Base-by-base conservation (phyloP, 2,113 vertebrate species). In the Sorex fumeus region DNA sequence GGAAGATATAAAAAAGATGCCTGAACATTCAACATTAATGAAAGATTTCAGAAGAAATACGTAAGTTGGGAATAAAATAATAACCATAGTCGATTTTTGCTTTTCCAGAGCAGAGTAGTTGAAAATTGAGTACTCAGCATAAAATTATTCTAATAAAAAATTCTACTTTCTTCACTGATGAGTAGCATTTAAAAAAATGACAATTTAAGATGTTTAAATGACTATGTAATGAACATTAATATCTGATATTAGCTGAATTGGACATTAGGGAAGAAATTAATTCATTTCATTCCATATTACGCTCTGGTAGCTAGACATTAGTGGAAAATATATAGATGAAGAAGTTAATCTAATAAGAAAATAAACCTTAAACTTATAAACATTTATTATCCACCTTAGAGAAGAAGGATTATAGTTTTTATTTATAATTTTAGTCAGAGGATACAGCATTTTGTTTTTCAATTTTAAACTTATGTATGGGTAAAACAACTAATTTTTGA, bases 1-100 rank as follows among this genome's bases (percentile, higher is more conserved):
- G 99, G 99, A 99, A 98, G 99, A 99, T 98, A 99, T 99, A 96
- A 99, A 99, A 98, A 99, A 99, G 98, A 99, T 99, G 99, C 99
- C 99, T 0, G 99, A 99, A 97, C 99, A 99, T 98, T 99, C 99
- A 91, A 99, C 99, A 5, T 98, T 99, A 98, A 99, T 99, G 99
- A 99, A 99, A 98, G 99, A 99, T 98, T 99, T 99, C 96, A 98
- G 99, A 95, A 99, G 99, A 98, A 99, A 99, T 97, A 99, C 99
- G 99, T 99, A 98, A 98, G 99, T 99, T 92, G 93, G 82, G 45
- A 92, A 94, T 87, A 96, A 96, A 91, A 84, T 40, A 62, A 80
- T 88, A 12, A 11, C 8, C 91, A 47, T 83, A 9, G 9, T 94
- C 91, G 47, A 67, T 40, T 88, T 84, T 91, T 92, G 88, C 91